Conservation (phyloP, 2,888 invertebrate species). For the Metallyticus violacea region DNA sequence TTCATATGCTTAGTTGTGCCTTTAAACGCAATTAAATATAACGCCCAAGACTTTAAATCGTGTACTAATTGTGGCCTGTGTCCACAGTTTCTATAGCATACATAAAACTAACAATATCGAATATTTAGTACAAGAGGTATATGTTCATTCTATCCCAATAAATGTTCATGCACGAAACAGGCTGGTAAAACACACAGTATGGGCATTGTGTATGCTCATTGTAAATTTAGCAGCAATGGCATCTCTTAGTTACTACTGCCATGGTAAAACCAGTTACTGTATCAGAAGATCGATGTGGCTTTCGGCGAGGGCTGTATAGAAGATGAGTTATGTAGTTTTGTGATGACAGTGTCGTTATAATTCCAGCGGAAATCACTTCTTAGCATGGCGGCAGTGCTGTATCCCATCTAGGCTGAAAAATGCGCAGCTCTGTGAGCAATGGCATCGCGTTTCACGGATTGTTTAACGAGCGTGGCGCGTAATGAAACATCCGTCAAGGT, state of each 20-base stretch:
- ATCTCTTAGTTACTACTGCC: neutral
- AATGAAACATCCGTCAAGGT: conserved; percentile 3
- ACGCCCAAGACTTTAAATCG: too few relatives aligned
- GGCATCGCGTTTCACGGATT: neutral
- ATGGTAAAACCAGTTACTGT: neutral
- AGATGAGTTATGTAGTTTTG: neutral
- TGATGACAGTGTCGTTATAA: neutral
- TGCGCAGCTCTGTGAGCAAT: neutral
- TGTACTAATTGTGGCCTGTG: too few relatives aligned
- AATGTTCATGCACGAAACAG: too few relatives aligned
- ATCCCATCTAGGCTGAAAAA: neutral
- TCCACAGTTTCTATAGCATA: too few relatives aligned
- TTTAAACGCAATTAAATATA: too few relatives aligned
- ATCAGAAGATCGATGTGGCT: neutral
- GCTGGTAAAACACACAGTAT: too few relatives aligned
- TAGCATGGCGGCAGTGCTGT: neutral
- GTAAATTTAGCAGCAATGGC: neutral
- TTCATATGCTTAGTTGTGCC: too few relatives aligned
- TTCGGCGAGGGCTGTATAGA: too few relatives aligned
- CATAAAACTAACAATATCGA: too few relatives aligned
- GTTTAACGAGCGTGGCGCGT: neutral
- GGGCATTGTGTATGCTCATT: neutral
- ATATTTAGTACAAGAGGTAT: too few relatives aligned
- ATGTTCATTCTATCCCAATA: too few relatives aligned
- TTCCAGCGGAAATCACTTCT: neutral